Percentiles rank a stretch among this genome's conserved stretches.
These are phyloP conservation scores for Lamprotornis superbus DNA, from an alignment of 2,113 vertebrate species.

Conservation along the genomic window DNA sequence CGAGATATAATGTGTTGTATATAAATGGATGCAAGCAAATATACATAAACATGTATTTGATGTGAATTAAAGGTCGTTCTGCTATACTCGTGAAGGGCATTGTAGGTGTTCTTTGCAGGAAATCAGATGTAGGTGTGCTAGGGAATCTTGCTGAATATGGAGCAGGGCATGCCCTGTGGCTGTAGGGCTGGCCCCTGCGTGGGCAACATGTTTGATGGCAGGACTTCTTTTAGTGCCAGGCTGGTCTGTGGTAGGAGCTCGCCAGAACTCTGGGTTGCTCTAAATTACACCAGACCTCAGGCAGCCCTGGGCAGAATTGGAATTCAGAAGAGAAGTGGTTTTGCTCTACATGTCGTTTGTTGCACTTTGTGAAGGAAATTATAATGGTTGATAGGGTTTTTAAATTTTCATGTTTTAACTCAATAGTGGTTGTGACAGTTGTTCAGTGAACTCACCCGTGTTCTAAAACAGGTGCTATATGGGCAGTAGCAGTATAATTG, in stretches of 20 bases:
- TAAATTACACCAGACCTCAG: background rate
- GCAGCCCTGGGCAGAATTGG: background rate
- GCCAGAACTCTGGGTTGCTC: background rate
- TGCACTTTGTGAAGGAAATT: background rate
- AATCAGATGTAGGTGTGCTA: background rate
- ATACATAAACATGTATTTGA: background rate
- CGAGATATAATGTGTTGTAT: background rate
- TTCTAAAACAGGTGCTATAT: background rate
- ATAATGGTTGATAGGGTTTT: background rate
- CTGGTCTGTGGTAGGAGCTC: background rate
- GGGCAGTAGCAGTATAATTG: background rate
- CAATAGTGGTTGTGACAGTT: background rate
- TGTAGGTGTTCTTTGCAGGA: background rate
- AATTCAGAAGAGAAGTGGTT: background rate
- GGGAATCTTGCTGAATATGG: background rate
- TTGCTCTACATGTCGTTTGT: background rate
- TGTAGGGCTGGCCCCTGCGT: background rate
- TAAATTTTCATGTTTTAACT: background rate
- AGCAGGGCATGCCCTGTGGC: background rate
- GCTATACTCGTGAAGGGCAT: background rate
- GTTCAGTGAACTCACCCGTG: background rate
- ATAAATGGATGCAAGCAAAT: background rate
- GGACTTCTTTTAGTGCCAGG: background rate
- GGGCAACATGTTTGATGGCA: background rate
- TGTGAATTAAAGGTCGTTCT: conserved; percentile 9